phyloP scores from a whole-genome alignment of 2,888 invertebrate genomes.

The Amiota mariae region DNA sequence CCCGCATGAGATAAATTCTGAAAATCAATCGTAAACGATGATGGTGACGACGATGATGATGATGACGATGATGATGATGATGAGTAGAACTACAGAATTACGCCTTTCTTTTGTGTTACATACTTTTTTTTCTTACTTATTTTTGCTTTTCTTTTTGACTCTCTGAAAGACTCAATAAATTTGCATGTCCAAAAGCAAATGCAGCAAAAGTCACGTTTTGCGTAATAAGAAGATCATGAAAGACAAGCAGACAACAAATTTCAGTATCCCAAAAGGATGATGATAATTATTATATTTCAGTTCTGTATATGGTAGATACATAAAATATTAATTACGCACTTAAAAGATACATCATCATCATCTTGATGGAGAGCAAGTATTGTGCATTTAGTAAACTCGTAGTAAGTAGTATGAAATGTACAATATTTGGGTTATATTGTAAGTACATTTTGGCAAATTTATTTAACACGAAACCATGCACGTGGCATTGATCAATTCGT shows the following conservation, averaged over 20 bases:
- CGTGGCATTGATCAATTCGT: conserved; percentile 29
- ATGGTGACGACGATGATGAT: not conserved
- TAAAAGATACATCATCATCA: conserved; percentile 8
- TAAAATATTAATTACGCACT: conserved; percentile 20
- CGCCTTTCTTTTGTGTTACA: conserved; percentile 15
- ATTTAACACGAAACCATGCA: conserved; percentile 12
- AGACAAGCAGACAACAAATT: conserved; percentile 46
- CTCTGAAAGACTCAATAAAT: conserved; percentile 20
- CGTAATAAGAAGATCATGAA: conserved; percentile 34
- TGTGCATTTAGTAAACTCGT: no score
- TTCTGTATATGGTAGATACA: not conserved
- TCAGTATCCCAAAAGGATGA: not conserved
- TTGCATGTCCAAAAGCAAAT: conserved; percentile 42
- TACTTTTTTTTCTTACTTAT: conserved; percentile 21
- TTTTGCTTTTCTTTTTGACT: conserved; percentile 40
- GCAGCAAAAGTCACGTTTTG: conserved; percentile 61
- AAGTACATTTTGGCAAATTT: conserved; percentile 33
- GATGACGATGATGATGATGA: not conserved
- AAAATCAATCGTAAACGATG: conserved; percentile 21
- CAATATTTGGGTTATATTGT: no score
- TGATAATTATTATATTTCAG: not conserved
- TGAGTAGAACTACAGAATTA: not conserved
- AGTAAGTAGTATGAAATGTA: no score
- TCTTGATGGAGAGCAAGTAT: no score
- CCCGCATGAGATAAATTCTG: conserved; percentile 44